Base-by-base conservation (phyloP, 2,113 vertebrate genomes). In the Atherinomorus stipes region DNA sequence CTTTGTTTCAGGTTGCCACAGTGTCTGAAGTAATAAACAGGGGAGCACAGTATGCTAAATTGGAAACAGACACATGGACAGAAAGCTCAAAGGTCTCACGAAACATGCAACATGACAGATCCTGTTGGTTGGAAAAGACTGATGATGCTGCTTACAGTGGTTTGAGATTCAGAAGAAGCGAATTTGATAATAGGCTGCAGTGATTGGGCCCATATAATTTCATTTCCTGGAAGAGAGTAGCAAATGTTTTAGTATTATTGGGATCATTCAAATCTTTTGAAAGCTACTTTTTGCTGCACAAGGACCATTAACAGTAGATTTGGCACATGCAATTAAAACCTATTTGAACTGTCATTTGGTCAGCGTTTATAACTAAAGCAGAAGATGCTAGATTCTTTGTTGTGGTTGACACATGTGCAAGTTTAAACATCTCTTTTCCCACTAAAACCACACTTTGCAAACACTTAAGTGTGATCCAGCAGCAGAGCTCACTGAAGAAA, bases 1-100 rank as follows among this genome's bases (percentile, higher is more conserved):
- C 59, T 74, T 67, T 81, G 71, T 62, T 85, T 85, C 74, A 85
- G 74, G 83, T 89, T 90, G 80, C 89, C 86, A 83, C 80, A 79
- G 51, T 80, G 79, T 85, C 76, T 91, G 80, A 79, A 76, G 69
- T 78, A 85, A 90, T 68, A 76, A 73, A 69, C 71, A 70, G 60
- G 80, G 86, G 66, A 78, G 64, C 69, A 60, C 63, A 81, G 74
- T 44, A 64, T 42, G 28, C 67, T 65, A 72, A 80, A 92, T 89
- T 86, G 38, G 83, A 92, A 90, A 74, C 88, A 90, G 83, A 88
- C 74, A 54, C 53, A 11, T 38, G 37, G 75, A 71, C 76, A 11
- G 72, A 81, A 59, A 64, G 81, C 81, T 79, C 74, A 71, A 67
- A 67, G 68, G 64, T 85, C 88, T 85, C 78, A 79, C 71, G 63